Evolutionary conservation across 2,113 vertebrate genomes (phyloP).

Genomic region (Caracal caracal): DNA sequence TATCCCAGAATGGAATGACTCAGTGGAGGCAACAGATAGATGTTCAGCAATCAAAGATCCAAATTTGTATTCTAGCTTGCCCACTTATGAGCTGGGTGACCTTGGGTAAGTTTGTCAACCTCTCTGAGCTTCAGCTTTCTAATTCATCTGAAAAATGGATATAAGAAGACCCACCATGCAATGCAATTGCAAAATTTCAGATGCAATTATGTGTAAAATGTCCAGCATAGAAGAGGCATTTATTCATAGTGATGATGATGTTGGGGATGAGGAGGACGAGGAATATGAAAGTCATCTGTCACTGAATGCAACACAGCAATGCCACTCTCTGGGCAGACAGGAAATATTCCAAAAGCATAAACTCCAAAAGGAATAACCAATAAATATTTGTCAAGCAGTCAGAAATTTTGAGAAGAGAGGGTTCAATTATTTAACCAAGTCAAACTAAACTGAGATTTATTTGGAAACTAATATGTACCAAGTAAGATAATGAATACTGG

Average conservation of each 20-base stretch:
- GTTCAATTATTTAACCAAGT: not conserved
- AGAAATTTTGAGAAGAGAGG: not conserved
- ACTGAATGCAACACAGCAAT: not conserved
- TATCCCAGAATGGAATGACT: not conserved
- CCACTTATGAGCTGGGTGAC: not conserved
- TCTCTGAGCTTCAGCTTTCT: not conserved
- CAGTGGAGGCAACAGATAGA: not conserved
- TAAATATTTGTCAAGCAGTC: not conserved
- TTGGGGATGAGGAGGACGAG: not conserved
- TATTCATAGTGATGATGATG: not conserved
- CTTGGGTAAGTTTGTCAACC: not conserved
- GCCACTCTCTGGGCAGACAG: not conserved
- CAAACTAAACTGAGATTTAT: not conserved
- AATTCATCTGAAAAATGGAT: not conserved
- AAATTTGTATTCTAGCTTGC: not conserved
- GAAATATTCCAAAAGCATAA: not conserved
- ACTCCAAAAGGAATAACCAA: not conserved
- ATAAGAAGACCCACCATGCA: not conserved
- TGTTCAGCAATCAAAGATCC: not conserved
- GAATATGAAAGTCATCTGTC: not conserved
- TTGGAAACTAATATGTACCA: not conserved
- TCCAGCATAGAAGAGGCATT: not conserved
- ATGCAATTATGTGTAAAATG: not conserved
- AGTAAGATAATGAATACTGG: not conserved
- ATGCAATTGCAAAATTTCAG: not conserved